These are phyloP conservation scores for Tipula confusa DNA, from an alignment of 2,888 invertebrate species.

Conservation along the genomic window DNA sequence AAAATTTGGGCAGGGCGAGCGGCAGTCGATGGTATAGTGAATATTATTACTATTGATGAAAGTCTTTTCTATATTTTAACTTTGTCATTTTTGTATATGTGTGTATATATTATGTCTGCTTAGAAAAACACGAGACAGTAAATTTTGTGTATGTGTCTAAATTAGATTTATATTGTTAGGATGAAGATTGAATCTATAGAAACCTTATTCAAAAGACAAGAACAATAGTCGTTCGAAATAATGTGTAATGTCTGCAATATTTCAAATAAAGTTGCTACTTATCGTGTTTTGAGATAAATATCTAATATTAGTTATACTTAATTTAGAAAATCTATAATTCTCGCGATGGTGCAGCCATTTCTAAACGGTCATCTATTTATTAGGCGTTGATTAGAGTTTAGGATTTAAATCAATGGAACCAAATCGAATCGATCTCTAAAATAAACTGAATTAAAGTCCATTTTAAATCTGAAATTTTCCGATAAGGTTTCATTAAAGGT, in stretches of 20 bases:
- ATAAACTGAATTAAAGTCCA: too few species aligned
- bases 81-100: not conserved
- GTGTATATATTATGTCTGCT: not conserved
- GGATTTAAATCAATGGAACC: too few species aligned
- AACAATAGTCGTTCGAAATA: not conserved
- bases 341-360: too few species aligned
- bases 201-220: not conserved
- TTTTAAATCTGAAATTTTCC: too few species aligned
- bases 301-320: not conserved
- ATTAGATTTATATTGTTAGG: not conserved
- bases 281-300: not conserved
- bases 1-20: not conserved
- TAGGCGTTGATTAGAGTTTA: too few species aligned
- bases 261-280: not conserved
- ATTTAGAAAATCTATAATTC: too few species aligned
- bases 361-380: too few species aligned
- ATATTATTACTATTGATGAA: not conserved
- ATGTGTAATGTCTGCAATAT: not conserved
- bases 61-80: not conserved
- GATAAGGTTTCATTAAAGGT: too few species aligned
- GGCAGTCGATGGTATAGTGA: not conserved
- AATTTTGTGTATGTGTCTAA: not conserved
- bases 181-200: not conserved
- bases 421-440: too few species aligned
- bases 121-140: constrained; percentile 12